A percentile compares a stretch with the other conserved stretches of the same genome.
Evolutionary conservation across 2,888 invertebrate genomes (phyloP).

Genomic region (Chalcis sispes): DNA sequence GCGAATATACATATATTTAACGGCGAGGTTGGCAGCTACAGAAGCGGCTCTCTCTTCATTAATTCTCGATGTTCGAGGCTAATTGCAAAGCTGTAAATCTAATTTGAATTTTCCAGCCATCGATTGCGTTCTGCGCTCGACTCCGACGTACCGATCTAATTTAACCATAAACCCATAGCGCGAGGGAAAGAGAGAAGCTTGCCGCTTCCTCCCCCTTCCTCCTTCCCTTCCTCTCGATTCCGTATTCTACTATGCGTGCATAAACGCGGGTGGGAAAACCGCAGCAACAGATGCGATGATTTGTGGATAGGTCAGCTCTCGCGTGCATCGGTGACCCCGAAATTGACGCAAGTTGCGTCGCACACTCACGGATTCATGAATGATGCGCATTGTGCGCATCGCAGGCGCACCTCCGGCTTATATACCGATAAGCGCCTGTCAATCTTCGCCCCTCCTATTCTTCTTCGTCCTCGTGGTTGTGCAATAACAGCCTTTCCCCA

Average conservation of each 20-base stretch:
- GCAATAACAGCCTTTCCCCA: not conserved
- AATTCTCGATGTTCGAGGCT: constrained; percentile 32
- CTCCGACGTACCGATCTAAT: constrained; percentile 65
- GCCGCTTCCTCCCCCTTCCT: no score
- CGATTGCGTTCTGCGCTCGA: constrained; percentile 67
- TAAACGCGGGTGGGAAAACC: constrained; percentile 62
- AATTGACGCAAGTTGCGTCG: constrained; percentile 58
- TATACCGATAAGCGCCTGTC: constrained; percentile 37
- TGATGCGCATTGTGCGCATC: constrained; percentile 10
- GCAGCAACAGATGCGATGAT: constrained; percentile 71
- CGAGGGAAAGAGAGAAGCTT: no score
- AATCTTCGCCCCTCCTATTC: constrained; percentile 16
- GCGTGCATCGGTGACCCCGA: constrained; percentile 60
- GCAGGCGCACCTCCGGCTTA: constrained; percentile 1
- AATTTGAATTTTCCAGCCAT: constrained; percentile 66
- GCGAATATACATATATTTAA: not conserved
- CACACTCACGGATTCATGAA: constrained; percentile 8
- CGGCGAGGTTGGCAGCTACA: not conserved
- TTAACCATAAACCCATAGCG: constrained; percentile 53
- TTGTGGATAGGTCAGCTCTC: constrained; percentile 66
- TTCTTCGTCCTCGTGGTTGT: not conserved
- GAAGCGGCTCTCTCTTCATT: constrained; percentile 30
- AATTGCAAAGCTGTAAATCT: constrained; percentile 67
- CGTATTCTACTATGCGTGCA: not conserved
- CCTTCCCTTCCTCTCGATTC: no score